These are phyloP conservation scores for Halcyon malimbica DNA, from an alignment of 2,113 vertebrate species.

Conservation along the genomic window DNA sequence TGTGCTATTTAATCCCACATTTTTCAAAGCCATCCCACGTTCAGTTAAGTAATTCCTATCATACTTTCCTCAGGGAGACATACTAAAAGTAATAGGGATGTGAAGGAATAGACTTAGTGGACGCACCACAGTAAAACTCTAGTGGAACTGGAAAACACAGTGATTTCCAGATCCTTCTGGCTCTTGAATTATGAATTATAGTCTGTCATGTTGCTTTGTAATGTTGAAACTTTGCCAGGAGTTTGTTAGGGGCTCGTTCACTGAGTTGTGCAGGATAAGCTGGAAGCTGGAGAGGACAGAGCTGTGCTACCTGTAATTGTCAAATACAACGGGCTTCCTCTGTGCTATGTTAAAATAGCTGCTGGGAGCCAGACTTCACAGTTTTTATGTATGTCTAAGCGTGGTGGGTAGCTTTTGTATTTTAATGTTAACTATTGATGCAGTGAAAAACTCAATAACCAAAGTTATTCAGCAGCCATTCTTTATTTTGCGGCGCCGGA, in stretches of 20 bases:
- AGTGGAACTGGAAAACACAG: neutral
- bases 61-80: neutral
- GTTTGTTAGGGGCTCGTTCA: neutral
- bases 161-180: neutral
- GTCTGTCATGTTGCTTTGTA: neutral
- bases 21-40: neutral
- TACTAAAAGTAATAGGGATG: neutral
- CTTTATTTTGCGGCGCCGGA: no score
- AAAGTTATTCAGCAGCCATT: no score
- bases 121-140: neutral
- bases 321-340: neutral
- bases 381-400: neutral
- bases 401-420: neutral
- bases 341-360: neutral
- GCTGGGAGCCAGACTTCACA: neutral
- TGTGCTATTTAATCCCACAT: neutral
- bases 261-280: neutral
- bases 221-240: neutral
- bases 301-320: neutral
- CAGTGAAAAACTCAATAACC: no score
- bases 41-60: neutral
- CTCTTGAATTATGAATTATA: neutral
- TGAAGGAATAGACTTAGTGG: neutral
- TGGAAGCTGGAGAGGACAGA: neutral
- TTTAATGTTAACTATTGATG: neutral